Conservation (phyloP, 2,888 invertebrate genomes). For the Sarcophaga carnaria region DNA sequence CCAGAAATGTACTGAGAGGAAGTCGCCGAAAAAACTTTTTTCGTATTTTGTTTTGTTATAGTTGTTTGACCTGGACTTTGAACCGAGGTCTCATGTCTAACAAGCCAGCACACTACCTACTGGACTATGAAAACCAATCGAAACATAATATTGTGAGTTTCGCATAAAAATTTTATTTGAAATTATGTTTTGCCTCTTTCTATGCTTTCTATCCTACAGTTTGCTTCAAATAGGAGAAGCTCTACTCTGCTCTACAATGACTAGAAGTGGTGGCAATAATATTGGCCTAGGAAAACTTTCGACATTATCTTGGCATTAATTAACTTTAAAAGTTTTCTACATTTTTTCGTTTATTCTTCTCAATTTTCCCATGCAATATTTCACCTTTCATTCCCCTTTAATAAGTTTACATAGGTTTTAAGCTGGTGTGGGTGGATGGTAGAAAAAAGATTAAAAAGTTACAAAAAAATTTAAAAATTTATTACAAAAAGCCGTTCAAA, state of each 20-base stretch:
- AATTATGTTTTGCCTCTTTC: no score
- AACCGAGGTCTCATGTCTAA: no score
- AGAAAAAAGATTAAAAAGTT: slow-evolving; percentile 1
- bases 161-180: no score
- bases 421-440: not conserved
- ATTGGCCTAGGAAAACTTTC: slow-evolving; percentile 32
- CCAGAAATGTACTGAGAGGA: no score
- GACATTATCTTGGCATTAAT: slow-evolving; percentile 63
- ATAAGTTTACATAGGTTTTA: slow-evolving; percentile 32
- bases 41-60: no score
- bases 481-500: slow-evolving; percentile 10
- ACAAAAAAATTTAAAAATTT: not conserved
- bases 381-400: not conserved
- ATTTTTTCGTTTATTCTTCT: slow-evolving; percentile 8
- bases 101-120: no score
- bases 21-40: no score
- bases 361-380: not conserved
- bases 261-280: not conserved
- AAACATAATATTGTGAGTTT: no score
- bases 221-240: no score
- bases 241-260: not conserved
- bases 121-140: no score
- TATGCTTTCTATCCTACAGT: no score
- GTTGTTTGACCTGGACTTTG: no score
- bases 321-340: slow-evolving; percentile 56